Percentiles rank a stretch among this genome's conserved stretches.
These are phyloP conservation scores for Raphicerus campestris DNA, from an alignment of 2,113 vertebrate species.

Conservation along the genomic window DNA sequence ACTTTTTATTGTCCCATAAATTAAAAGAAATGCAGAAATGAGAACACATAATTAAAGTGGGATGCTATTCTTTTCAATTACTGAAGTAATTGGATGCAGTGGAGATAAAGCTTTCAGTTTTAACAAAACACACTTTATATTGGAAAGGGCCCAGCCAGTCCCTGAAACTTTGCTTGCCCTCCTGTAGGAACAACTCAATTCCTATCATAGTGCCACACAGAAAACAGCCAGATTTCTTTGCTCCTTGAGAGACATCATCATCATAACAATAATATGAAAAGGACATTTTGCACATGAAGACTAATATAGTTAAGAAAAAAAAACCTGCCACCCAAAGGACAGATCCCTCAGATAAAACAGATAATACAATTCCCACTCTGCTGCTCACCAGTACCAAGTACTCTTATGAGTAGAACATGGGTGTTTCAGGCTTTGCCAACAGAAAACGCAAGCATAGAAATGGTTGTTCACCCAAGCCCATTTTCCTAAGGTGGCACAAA, in stretches of 20 bases:
- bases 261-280: background rate
- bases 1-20: constrained; percentile 47
- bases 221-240: background rate
- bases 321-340: background rate
- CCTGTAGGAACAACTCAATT: background rate
- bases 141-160: background rate
- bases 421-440: background rate
- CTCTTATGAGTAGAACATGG: background rate
- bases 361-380: background rate
- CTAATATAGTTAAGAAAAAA: background rate
- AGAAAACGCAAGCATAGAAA: constrained; percentile 2
- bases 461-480: background rate
- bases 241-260: background rate
- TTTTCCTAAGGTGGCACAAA: background rate
- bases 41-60: constrained; percentile 54
- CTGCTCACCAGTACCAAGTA: background rate
- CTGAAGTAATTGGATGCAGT: constrained; percentile 34
- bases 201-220: background rate
- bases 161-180: background rate
- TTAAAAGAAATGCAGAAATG: constrained; percentile 53
- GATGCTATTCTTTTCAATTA: constrained; percentile 63
- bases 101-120: constrained; percentile 45
- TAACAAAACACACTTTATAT: background rate
- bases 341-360: background rate
- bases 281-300: background rate